Base-by-base conservation (phyloP, 2,888 invertebrate species). In the Sisyra nigra region DNA sequence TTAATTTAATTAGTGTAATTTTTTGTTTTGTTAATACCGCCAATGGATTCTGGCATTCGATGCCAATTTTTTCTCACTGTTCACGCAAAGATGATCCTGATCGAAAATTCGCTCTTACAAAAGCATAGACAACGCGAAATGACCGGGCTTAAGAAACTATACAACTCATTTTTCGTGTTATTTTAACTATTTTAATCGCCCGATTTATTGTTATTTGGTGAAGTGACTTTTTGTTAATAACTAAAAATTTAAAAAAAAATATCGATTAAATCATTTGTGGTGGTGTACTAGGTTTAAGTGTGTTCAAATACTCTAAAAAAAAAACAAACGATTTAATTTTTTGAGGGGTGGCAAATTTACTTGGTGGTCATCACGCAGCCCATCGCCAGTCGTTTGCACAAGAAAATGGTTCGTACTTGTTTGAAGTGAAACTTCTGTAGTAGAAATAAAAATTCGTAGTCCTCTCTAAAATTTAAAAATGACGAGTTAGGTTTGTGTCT, bases 131-230 rank as follows among this genome's bases (percentile, higher is more conserved):
- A 85, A 63, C 69, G 83, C 58, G 84, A 85, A 63, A 81, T 83
- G 18, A 84, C 84, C 40, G 85, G 85, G 48, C 83, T 85, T 57
- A 85, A 85, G 66, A 85, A 85, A 64, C 68, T 85, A 60, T 85
- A 85, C 68, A 85, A 85, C 67, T 84, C 84, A 48, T 85, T 85
- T 67, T 85, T 85, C 63, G 85, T 85, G 52, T 74, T 85, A 63
- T 85, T 85, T 67, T 85, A 85, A 68, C 57, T 55, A 49, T 31
- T n/a, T n/a, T n/a, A n/a, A 34, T 34, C 6, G 34, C n/a, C n/a
- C n/a, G n/a, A n/a, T n/a, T n/a, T n/a, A n/a, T 14, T 14, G 14
- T 6, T 14, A 9, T 38, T 7, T 38, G 17, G 2, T 40, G 14
- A 32, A 38, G 9, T n/a, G 17, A 17, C 38, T 17, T 35, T 35